Conservation (phyloP, 2,888 invertebrate genomes). For the Aricia artaxerxes region DNA sequence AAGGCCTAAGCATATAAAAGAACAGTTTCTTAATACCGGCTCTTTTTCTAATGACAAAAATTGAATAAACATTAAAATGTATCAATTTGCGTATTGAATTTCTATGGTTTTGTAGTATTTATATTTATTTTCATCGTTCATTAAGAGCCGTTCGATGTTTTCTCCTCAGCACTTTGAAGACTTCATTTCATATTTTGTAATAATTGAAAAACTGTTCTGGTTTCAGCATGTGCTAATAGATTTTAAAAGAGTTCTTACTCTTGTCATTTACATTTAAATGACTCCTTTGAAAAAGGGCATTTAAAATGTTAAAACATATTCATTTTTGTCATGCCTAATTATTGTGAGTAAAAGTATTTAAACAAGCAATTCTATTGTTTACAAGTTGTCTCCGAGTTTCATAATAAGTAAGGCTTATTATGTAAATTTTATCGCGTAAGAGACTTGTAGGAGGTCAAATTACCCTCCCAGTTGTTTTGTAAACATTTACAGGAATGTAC, state of each 20-base stretch:
- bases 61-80: background rate
- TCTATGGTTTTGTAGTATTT: too few species aligned
- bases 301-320: background rate
- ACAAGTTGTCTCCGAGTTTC: background rate
- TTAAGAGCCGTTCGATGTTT: background rate
- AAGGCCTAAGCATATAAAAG: too few species aligned
- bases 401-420: background rate
- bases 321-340: background rate
- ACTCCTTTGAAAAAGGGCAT: background rate
- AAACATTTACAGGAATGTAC: background rate
- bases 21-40: too few species aligned
- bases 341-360: conserved; percentile 17
- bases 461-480: background rate
- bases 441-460: background rate
- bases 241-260: background rate
- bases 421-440: conserved; percentile 19
- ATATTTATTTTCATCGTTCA: too few species aligned
- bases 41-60: background rate
- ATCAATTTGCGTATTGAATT: too few species aligned
- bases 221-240: background rate
- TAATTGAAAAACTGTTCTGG: background rate
- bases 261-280: background rate
- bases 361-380: background rate
- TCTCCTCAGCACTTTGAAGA: background rate
- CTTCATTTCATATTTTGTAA: background rate